Evolutionary conservation across 2,888 invertebrate genomes (phyloP).

Genomic region (Formica aserva): DNA sequence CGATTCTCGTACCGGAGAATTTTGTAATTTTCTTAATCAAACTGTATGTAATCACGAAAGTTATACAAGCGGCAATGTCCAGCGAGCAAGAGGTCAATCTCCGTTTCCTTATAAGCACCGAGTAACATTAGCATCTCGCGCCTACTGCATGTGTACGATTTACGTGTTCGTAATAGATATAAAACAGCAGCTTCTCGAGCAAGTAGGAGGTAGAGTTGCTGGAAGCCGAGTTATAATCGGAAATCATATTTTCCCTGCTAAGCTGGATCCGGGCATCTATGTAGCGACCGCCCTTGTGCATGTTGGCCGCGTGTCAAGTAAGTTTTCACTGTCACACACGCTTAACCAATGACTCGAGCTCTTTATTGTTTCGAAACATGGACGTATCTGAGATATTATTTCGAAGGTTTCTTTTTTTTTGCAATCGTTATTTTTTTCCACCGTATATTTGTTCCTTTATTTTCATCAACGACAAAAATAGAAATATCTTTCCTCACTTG

Average conservation of each 20-base stretch:
- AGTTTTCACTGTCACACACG: constrained; percentile 75
- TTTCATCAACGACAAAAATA: background rate
- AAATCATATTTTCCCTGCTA: constrained; percentile 81
- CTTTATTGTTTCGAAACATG: constrained; percentile 34
- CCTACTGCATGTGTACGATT: constrained; percentile 74
- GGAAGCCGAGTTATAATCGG: constrained; percentile 80
- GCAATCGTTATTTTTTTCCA: background rate
- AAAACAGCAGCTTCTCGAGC: constrained; percentile 73
- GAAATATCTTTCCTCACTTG: background rate
- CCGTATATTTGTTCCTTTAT: background rate
- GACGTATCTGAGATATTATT: constrained; percentile 66
- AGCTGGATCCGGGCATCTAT: constrained; percentile 85
- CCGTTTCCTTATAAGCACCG: constrained; percentile 61
- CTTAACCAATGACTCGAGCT: constrained; percentile 53
- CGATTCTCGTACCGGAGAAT: background rate
- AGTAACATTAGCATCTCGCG: constrained; percentile 70
- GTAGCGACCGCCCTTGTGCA: constrained; percentile 84
- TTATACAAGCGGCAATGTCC: constrained; percentile 49
- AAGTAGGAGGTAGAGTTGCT: constrained; percentile 76
- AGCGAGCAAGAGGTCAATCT: constrained; percentile 26
- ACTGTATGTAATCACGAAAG: constrained; percentile 1
- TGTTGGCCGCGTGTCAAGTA: constrained; percentile 82
- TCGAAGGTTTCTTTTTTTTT: constrained; percentile 34
- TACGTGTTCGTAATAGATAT: constrained; percentile 76
- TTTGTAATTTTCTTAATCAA: constrained; percentile 21